Evolutionary conservation across 30 jellyfish, hydroid and myxozoan genomes (phyloP).

Genomic region (Aurelia aurita complex sp. Pacific): DNA sequence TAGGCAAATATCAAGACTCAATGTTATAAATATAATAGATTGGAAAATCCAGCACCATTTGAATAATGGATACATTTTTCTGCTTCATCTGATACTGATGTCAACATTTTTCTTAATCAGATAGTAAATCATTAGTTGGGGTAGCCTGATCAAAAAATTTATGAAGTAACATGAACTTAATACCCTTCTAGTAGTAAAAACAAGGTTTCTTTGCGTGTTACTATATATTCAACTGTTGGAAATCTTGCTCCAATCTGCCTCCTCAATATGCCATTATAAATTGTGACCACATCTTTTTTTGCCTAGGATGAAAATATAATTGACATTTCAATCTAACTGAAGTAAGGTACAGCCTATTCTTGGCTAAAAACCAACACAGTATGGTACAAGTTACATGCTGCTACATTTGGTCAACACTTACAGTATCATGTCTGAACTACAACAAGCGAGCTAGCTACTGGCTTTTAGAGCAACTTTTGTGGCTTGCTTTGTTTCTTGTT

Average conservation of each 20-base stretch:
- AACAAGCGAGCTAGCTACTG: too few relatives aligned
- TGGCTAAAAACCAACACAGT: too few relatives aligned
- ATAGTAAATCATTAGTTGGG: background rate
- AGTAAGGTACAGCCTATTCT: too few relatives aligned
- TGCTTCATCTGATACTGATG: background rate
- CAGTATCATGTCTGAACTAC: too few relatives aligned
- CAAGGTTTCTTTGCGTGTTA: constrained; percentile 21
- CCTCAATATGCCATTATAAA: constrained; percentile 73
- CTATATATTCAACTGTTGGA: constrained; percentile 84
- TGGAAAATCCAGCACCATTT: too few relatives aligned
- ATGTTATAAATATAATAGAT: too few relatives aligned
- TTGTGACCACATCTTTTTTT: constrained; percentile 92
- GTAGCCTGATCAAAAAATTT: background rate
- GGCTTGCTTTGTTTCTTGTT: too few relatives aligned
- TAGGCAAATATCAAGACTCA: too few relatives aligned
- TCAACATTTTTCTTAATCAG: background rate
- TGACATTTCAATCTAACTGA: too few relatives aligned
- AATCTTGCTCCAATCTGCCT: constrained; percentile 94
- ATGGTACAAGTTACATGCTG: too few relatives aligned
- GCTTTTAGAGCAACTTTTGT: too few relatives aligned
- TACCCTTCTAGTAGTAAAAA: constrained; percentile 88
- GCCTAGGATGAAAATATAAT: constrained; percentile 43
- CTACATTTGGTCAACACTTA: too few relatives aligned
- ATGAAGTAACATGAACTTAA: background rate
- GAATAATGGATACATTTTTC: background rate